These are phyloP conservation scores for Poeciliopsis turrubarensis DNA, from an alignment of 2,113 vertebrate genomes.

Conservation along the genomic window DNA sequence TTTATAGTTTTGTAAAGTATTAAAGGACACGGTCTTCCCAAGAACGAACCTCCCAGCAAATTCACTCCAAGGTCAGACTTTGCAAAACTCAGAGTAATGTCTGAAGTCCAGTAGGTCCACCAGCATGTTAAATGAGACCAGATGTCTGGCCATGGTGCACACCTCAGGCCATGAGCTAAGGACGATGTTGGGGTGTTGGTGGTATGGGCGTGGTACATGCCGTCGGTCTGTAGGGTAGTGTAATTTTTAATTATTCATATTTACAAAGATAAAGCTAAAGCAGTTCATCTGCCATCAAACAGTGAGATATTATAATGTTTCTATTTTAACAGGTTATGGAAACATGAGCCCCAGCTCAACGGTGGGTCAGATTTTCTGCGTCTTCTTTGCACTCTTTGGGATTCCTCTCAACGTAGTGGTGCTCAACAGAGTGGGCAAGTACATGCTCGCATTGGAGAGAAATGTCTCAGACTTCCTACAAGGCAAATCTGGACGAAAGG, in stretches of 20 bases:
- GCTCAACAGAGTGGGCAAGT: conserved; percentile 87
- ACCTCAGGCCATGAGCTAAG: neutral
- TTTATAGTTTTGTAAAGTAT: neutral
- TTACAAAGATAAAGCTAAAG: neutral
- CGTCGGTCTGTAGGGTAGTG: neutral
- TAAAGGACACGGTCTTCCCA: neutral
- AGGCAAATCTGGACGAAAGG: conserved; percentile 61
- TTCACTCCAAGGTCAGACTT: too few relatives aligned
- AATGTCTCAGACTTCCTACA: conserved; percentile 68
- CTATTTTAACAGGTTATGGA: conserved; percentile 84
- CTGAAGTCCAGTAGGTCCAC: too few relatives aligned
- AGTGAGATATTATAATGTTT: conserved; percentile 1
- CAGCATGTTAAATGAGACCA: too few relatives aligned
- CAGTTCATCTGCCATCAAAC: neutral
- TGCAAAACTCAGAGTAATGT: too few relatives aligned
- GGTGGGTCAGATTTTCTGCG: conserved; percentile 86
- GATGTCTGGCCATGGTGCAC: too few relatives aligned
- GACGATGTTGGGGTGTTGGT: too few relatives aligned
- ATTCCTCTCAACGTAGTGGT: conserved; percentile 91
- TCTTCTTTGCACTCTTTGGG: conserved; percentile 89
- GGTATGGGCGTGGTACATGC: neutral
- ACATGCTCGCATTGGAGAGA: conserved; percentile 82
- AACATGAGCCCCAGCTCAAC: conserved; percentile 85
- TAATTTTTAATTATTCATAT: neutral
- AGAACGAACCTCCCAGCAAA: neutral